These are phyloP conservation scores for Pseudocheirus occidentalis DNA, from an alignment of 2,797 vertebrate species.

Conservation along the genomic window DNA sequence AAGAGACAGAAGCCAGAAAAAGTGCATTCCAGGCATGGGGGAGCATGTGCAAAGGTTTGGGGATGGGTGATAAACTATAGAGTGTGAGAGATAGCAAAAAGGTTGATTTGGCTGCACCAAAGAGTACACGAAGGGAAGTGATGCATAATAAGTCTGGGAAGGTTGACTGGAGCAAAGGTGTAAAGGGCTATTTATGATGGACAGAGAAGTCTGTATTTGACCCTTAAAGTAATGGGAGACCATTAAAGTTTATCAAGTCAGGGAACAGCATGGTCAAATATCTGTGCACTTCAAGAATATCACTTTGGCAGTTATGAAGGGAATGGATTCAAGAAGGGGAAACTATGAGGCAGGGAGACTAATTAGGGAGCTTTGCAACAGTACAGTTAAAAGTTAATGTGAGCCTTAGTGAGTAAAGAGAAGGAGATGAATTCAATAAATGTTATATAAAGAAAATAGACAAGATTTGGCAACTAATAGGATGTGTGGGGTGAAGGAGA, in stretches of 20 bases:
- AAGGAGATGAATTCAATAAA: not conserved
- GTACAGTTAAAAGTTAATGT: not conserved
- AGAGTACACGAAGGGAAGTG: not conserved
- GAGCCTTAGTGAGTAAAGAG: not conserved
- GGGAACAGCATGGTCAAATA: not conserved
- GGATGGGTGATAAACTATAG: not conserved
- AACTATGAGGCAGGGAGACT: not conserved
- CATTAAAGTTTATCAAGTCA: not conserved
- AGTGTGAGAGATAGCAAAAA: not conserved
- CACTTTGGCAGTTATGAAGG: not conserved
- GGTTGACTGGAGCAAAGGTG: not conserved
- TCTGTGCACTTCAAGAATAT: not conserved
- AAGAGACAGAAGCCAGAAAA: not conserved
- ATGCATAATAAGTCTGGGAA: not conserved
- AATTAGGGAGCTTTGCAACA: not conserved
- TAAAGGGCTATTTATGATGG: not conserved
- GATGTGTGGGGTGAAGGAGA: not conserved
- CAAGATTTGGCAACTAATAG: not conserved
- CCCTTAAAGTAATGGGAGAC: not conserved
- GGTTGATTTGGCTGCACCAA: not conserved
- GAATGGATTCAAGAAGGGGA: not conserved
- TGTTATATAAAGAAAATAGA: not conserved
- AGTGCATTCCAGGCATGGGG: not conserved
- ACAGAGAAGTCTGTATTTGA: not conserved
- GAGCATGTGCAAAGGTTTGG: not conserved